A percentile compares a stretch with the other conserved stretches of the same genome.
Evolutionary conservation across 2,797 vertebrate species (phyloP).

Genomic region (Arremon brunneinucha): DNA sequence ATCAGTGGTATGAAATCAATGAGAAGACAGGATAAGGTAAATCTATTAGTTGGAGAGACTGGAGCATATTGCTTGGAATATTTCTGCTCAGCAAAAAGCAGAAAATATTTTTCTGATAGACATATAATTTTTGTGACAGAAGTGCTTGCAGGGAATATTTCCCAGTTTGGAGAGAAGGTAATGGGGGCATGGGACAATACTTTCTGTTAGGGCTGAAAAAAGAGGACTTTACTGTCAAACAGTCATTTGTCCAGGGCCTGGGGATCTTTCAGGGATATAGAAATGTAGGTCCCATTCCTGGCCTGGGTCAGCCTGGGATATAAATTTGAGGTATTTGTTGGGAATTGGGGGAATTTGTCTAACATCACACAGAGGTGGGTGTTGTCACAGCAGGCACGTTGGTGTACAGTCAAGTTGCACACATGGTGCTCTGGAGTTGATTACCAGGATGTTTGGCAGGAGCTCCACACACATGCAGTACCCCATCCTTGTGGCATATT

Average conservation of each 20-base stretch:
- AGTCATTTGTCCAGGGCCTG: background rate
- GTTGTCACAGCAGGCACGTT: background rate
- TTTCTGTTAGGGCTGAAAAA: background rate
- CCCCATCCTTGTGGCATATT: background rate
- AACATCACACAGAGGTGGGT: fast-evolving
- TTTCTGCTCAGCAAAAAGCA: background rate
- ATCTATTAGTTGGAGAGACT: background rate
- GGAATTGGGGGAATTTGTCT: background rate
- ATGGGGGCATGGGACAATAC: fast-evolving
- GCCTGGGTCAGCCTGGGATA: background rate
- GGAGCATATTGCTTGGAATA: background rate
- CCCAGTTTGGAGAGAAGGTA: background rate
- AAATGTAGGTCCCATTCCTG: background rate
- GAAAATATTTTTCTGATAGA: background rate
- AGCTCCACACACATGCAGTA: fast-evolving
- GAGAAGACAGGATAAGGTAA: background rate
- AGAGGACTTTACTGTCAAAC: background rate
- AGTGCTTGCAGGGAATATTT: background rate
- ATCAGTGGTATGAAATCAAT: background rate
- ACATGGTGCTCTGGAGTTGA: background rate
- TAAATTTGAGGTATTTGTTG: background rate
- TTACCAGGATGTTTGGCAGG: background rate
- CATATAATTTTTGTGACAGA: background rate
- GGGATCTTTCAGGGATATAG: background rate
- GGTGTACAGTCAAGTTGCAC: background rate